A percentile compares a stretch with the other conserved stretches of the same genome.
These are phyloP conservation scores for Drepanosiphum platanoidis DNA, from an alignment of 2,888 invertebrate genomes.

Conservation along the genomic window DNA sequence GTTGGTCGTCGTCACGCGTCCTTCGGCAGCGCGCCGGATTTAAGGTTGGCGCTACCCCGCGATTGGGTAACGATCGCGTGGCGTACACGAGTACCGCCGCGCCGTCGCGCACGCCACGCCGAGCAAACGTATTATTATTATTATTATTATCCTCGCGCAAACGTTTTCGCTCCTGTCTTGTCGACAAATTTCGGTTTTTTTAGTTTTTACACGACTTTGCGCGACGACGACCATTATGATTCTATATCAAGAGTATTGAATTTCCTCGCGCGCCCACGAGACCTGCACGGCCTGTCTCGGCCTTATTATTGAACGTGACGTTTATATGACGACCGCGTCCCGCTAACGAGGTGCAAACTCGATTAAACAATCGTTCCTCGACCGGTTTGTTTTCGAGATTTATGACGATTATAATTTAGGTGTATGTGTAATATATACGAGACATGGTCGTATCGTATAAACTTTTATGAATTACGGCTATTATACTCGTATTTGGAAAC, in stretches of 20 bases:
- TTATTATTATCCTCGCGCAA: neutral
- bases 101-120: neutral
- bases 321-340: slow-evolving; percentile 9
- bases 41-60: neutral
- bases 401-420: no score
- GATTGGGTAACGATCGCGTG: neutral
- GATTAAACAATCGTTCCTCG: slow-evolving; percentile 33
- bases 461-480: neutral
- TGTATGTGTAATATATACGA: no score
- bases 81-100: neutral
- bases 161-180: neutral
- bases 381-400: slow-evolving; percentile 26
- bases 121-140: neutral
- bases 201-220: no score
- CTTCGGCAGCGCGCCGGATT: neutral
- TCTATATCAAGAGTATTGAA: neutral
- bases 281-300: no score
- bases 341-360: slow-evolving; percentile 14
- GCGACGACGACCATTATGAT: no score
- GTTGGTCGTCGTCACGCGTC: neutral
- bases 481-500: neutral
- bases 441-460: neutral
- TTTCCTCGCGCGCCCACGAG: slow-evolving; percentile 29
- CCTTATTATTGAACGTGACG: slow-evolving; percentile 35
- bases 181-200: no score